Evolutionary conservation across 2,888 invertebrate species (phyloP).

Genomic region (Cotesia congregata): DNA sequence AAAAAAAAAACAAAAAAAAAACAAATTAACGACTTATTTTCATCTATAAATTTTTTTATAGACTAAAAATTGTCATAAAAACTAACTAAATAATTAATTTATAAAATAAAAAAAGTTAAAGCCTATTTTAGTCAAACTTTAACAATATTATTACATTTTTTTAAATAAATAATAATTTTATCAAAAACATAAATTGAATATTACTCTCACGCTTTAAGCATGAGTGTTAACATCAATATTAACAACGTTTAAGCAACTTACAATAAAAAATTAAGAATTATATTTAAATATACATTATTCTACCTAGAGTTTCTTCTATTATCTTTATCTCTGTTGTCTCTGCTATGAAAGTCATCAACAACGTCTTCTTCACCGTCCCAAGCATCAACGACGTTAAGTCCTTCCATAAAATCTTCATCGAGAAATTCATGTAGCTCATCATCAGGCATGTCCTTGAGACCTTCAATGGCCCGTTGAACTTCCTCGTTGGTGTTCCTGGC

Average conservation of each 20-base stretch:
- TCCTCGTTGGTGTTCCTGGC: slow-evolving; percentile 54
- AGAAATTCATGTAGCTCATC: slow-evolving; percentile 64
- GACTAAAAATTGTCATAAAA: too few species aligned
- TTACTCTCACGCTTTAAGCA: too few species aligned
- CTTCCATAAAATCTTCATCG: slow-evolving; percentile 64
- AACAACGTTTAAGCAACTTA: too few species aligned
- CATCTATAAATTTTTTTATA: too few species aligned
- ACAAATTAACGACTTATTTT: neutral
- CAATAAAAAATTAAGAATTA: too few species aligned
- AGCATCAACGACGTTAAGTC: slow-evolving; percentile 64
- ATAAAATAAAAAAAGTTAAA: too few species aligned
- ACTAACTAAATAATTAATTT: too few species aligned
- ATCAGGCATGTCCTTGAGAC: slow-evolving; percentile 62
- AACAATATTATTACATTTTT: too few species aligned
- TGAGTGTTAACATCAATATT: too few species aligned
- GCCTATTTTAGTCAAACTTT: too few species aligned
- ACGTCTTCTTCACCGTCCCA: slow-evolving; percentile 64
- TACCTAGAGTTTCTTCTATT: slow-evolving; percentile 44
- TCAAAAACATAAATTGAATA: too few species aligned
- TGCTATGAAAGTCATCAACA: slow-evolving; percentile 17
- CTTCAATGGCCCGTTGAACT: slow-evolving; percentile 61
- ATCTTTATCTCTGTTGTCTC: slow-evolving; percentile 34
- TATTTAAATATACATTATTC: slow-evolving; percentile 19
- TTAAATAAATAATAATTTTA: too few species aligned
- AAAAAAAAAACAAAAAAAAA: neutral